Percentiles rank a stretch among this genome's conserved stretches.
phyloP scores from a whole-genome alignment of 2,888 invertebrate species.

The Rutpela maculata region DNA sequence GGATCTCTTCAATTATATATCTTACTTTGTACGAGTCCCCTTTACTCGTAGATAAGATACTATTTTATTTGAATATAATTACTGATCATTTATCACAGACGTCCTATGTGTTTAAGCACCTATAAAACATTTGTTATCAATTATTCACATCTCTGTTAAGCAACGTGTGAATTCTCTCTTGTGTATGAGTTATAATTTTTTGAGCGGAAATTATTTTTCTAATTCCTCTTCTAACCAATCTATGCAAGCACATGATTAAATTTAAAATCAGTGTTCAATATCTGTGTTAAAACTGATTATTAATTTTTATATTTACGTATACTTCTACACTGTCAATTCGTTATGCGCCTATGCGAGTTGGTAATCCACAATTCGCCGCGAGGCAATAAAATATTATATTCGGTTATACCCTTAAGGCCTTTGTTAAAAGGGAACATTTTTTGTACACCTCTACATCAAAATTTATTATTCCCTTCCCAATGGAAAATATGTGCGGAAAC shows the following conservation, averaged over 20 bases:
- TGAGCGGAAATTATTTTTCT: too few relatives aligned
- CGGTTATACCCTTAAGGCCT: not conserved
- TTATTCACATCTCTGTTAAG: too few relatives aligned
- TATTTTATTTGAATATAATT: too few relatives aligned
- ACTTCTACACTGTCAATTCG: not conserved
- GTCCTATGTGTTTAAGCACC: too few relatives aligned
- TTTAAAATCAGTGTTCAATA: not conserved
- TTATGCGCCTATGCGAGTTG: not conserved
- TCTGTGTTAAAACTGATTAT: not conserved
- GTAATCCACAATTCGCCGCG: not conserved
- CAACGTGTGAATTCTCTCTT: too few relatives aligned
- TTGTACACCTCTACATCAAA: not conserved
- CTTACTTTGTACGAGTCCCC: too few relatives aligned
- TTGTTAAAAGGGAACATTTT: slow-evolving; percentile 2
- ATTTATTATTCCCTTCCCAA: slow-evolving; percentile 30
- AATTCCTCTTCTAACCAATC: too few relatives aligned
- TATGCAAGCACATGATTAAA: not conserved
- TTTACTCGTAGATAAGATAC: too few relatives aligned
- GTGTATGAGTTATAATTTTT: too few relatives aligned
- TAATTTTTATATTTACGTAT: not conserved
- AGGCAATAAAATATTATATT: not conserved
- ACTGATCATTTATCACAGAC: too few relatives aligned
- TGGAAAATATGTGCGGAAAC: slow-evolving; percentile 35
- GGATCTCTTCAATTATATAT: too few relatives aligned
- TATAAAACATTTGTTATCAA: too few relatives aligned